These are phyloP conservation scores for Nemotelus pantherinus DNA, from an alignment of 2,888 invertebrate genomes.

Conservation along the genomic window DNA sequence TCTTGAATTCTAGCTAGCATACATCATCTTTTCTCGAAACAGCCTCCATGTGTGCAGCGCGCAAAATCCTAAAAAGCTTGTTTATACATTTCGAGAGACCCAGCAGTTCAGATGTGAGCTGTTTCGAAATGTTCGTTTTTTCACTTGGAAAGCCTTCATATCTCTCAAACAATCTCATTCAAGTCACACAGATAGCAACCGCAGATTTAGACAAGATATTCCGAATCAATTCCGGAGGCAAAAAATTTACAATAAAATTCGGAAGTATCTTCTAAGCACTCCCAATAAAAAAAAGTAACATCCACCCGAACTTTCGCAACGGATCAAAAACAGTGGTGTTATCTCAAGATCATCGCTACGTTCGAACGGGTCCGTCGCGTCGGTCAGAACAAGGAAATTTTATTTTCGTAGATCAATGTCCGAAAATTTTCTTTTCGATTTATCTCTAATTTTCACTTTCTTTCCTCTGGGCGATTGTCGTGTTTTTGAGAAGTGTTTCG, in stretches of 20 bases:
- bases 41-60: neutral
- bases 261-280: too few species aligned
- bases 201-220: too few species aligned
- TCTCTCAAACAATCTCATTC: too few species aligned
- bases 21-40: slow-evolving; percentile 1
- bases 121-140: too few species aligned
- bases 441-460: slow-evolving; percentile 26
- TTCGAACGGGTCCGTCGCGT: neutral
- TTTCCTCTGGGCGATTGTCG: slow-evolving; percentile 7
- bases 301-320: neutral
- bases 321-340: neutral
- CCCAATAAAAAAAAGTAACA: too few species aligned
- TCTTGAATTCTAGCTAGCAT: neutral
- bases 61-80: slow-evolving; percentile 17
- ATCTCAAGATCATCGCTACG: slow-evolving; percentile 1
- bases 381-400: slow-evolving; percentile 27
- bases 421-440: slow-evolving; percentile 41
- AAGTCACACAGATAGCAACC: too few species aligned
- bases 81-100: neutral
- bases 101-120: too few species aligned
- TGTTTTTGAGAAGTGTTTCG: too few species aligned
- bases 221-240: too few species aligned
- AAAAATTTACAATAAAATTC: too few species aligned
- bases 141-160: too few species aligned
- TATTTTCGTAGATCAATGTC: slow-evolving; percentile 49